Conservation (phyloP, 2,797 vertebrate genomes). For the Parotocinclus haroldoi region DNA sequence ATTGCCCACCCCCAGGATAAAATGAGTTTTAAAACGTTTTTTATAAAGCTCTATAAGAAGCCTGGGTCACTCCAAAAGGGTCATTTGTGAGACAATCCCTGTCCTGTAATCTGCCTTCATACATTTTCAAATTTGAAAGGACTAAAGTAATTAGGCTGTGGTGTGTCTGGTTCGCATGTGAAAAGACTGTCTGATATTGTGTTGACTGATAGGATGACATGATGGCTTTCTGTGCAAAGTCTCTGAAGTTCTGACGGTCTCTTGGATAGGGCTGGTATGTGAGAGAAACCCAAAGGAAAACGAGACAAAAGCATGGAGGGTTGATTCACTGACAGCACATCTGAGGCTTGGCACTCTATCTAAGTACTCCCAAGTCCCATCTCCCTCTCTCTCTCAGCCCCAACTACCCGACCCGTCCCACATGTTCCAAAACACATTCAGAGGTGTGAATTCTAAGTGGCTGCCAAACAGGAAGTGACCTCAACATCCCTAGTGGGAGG, state of each 20-base stretch:
- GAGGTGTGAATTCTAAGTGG: slow-evolving; percentile 54
- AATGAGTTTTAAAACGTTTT: slow-evolving; percentile 24
- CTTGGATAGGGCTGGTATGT: not conserved
- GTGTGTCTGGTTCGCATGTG: not conserved
- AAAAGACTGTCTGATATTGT: not conserved
- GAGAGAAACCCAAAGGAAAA: slow-evolving; percentile 4
- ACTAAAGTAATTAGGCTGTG: not conserved
- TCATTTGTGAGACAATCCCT: not conserved
- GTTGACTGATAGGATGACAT: not conserved
- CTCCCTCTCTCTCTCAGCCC: slow-evolving; percentile 4
- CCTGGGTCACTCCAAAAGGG: slow-evolving; percentile 8
- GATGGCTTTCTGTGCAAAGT: not conserved
- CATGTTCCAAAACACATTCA: slow-evolving; percentile 37
- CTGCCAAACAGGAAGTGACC: slow-evolving; percentile 61
- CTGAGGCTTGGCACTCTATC: slow-evolving; percentile 21
- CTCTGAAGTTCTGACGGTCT: not conserved
- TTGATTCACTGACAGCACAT: slow-evolving; percentile 35
- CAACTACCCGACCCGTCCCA: not conserved
- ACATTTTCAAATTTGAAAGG: not conserved
- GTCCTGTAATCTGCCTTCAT: not conserved
- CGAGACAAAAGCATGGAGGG: slow-evolving; percentile 17
- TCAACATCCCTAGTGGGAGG: slow-evolving; percentile 42
- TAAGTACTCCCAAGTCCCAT: slow-evolving; percentile 4
- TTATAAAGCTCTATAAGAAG: slow-evolving; percentile 22
- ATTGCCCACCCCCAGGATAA: no score